Conservation (phyloP, 1,140 invertebrate species). For the Drosophila dunni region DNA sequence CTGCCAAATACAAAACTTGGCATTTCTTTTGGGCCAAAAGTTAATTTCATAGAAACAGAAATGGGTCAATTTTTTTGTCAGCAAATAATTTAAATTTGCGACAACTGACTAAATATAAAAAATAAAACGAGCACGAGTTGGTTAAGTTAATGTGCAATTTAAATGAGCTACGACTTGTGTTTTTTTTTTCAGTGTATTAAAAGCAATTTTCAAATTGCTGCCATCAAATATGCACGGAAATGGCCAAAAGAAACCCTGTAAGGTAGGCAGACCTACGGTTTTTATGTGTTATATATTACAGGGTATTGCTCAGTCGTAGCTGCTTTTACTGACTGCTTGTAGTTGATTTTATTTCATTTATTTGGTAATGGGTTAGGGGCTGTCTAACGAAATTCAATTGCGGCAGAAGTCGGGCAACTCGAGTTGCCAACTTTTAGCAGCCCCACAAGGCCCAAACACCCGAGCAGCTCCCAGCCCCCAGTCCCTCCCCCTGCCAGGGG, state of each 20-base stretch:
- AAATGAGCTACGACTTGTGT: constrained; percentile 53
- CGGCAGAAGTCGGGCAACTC: constrained; percentile 61
- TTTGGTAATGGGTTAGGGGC: constrained; percentile 22
- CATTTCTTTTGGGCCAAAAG: neutral
- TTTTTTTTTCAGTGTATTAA: constrained; percentile 59
- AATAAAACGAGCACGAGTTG: neutral
- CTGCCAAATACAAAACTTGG: constrained; percentile 17
- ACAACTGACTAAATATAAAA: constrained; percentile 34
- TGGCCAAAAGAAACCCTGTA: constrained; percentile 1
- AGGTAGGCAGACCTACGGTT: neutral
- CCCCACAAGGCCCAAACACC: constrained; percentile 41
- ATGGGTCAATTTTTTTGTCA: constrained; percentile 50
- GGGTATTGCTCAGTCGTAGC: neutral
- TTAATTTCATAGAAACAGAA: constrained; percentile 36
- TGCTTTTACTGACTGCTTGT: neutral
- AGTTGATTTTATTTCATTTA: constrained; percentile 13
- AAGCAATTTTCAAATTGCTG: constrained; percentile 72
- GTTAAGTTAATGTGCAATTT: constrained; percentile 56
- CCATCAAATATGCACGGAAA: constrained; percentile 27
- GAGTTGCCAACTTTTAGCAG: constrained; percentile 67
- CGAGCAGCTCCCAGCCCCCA: neutral
- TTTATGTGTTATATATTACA: neutral
- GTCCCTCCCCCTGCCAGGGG: constrained; percentile 15
- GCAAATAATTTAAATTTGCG: constrained; percentile 30
- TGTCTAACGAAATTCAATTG: constrained; percentile 69